phyloP scores from a whole-genome alignment of 2,113 vertebrate species.

The Laticauda laticaudata region DNA sequence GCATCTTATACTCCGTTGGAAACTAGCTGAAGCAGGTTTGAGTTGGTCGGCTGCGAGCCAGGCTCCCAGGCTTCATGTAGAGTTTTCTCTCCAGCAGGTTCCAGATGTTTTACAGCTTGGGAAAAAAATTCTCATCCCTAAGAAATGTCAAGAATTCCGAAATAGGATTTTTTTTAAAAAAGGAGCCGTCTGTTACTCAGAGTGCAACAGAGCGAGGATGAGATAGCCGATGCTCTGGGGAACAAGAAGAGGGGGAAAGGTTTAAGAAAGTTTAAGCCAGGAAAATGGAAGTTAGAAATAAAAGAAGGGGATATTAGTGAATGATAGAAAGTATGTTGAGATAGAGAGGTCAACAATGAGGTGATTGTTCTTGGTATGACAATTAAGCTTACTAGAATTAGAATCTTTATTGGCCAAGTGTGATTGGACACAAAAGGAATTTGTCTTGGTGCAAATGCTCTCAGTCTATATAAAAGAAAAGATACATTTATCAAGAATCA shows the following conservation, averaged over 20 bases:
- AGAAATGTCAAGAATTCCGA: conserved; percentile 32
- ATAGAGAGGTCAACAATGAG: too few relatives aligned
- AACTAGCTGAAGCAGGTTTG: background rate
- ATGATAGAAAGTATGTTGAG: too few relatives aligned
- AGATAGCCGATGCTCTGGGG: background rate
- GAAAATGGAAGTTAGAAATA: too few relatives aligned
- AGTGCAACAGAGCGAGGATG: background rate
- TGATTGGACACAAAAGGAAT: too few relatives aligned
- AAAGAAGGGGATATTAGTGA: too few relatives aligned
- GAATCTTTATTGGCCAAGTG: too few relatives aligned
- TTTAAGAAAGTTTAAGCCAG: rapidly evolving
- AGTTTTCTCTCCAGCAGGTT: background rate
- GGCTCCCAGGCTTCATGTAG: background rate
- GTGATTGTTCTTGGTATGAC: too few relatives aligned
- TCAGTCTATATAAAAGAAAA: too few relatives aligned
- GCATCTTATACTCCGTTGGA: background rate
- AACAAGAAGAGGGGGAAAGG: background rate
- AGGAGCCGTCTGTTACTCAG: background rate
- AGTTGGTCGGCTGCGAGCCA: background rate
- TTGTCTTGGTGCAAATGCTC: too few relatives aligned
- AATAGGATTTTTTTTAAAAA: background rate
- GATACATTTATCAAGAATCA: too few relatives aligned
- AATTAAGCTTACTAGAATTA: too few relatives aligned
- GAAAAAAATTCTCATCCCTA: background rate
- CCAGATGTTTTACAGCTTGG: background rate